These are phyloP conservation scores for Loris lydekkerianus DNA, from an alignment of 2,797 vertebrate species.

Conservation along the genomic window DNA sequence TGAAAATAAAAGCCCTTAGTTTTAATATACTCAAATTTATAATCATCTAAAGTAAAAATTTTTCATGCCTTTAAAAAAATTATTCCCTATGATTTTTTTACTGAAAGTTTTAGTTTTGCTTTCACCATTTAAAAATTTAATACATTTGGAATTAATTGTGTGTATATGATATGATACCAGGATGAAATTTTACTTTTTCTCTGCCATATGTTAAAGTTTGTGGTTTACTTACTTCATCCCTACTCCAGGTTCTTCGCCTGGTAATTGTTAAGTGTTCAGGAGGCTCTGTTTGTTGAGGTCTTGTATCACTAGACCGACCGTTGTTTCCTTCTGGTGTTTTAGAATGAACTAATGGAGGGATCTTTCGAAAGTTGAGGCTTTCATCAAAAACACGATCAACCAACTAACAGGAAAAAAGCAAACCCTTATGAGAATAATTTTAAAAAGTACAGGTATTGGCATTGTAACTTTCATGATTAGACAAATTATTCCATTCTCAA, in stretches of 20 bases:
- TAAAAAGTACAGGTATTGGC: constrained; percentile 68
- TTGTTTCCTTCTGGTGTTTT: constrained; percentile 95
- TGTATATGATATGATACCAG: neutral
- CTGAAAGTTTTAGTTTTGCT: neutral
- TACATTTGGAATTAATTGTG: neutral
- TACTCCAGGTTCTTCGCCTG: constrained; percentile 97
- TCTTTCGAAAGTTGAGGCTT: constrained; percentile 99
- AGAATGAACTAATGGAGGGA: constrained; percentile 94
- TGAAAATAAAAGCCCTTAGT: neutral
- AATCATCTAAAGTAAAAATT: constrained; percentile 6
- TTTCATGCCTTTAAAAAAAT: constrained; percentile 28
- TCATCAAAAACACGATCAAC: constrained; percentile 99
- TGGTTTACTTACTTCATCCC: constrained; percentile 94
- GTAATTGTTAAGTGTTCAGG: constrained; percentile 94
- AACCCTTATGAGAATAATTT: constrained; percentile 76
- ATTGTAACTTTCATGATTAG: constrained; percentile 71
- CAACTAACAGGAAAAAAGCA: constrained; percentile 90
- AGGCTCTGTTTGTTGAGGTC: constrained; percentile 92
- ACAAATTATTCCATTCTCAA: constrained; percentile 78
- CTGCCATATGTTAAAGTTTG: neutral
- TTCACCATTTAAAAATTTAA: neutral
- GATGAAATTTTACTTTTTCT: neutral
- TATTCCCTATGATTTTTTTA: neutral
- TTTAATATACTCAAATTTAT: constrained; percentile 41
- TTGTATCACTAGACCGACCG: constrained; percentile 91